phyloP scores from a whole-genome alignment of 1,140 invertebrate species.

The Philotrypesis tridentata region DNA sequence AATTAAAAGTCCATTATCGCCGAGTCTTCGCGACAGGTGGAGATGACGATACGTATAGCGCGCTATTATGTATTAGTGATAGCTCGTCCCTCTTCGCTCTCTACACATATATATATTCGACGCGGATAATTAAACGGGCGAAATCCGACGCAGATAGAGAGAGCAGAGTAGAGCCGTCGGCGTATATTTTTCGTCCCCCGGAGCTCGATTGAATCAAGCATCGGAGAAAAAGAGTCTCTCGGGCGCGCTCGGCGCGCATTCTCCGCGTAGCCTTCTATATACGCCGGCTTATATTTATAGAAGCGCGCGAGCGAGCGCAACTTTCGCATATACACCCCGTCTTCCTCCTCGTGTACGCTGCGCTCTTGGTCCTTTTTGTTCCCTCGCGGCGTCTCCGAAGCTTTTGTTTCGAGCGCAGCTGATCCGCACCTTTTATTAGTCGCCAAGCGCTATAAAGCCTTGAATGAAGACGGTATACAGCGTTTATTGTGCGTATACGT shows the following conservation, averaged over 20 bases:
- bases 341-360: not conserved
- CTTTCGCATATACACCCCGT: not conserved
- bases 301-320: not conserved
- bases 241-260: not conserved
- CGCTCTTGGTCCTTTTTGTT: not conserved
- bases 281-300: constrained; percentile 28
- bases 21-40: not conserved
- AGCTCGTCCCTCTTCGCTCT: too few species aligned
- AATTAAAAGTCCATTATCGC: constrained; percentile 19
- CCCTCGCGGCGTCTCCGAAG: not conserved
- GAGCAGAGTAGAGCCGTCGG: too few species aligned
- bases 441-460: too few species aligned
- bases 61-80: too few species aligned
- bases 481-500: too few species aligned
- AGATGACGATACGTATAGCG: not conserved
- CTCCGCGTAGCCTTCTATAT: not conserved
- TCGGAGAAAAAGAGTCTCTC: too few species aligned
- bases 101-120: too few species aligned
- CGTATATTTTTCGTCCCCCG: not conserved
- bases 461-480: not conserved
- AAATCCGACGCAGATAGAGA: constrained; percentile 27
- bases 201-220: constrained; percentile 9
- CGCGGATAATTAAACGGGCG: constrained; percentile 27
- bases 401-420: constrained; percentile 9
- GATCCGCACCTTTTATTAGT: too few species aligned